Evolutionary conservation across 2,797 vertebrate genomes (phyloP), one percentile per base, ranked within the genome.

Genomic region (Myotis findleyi): DNA sequence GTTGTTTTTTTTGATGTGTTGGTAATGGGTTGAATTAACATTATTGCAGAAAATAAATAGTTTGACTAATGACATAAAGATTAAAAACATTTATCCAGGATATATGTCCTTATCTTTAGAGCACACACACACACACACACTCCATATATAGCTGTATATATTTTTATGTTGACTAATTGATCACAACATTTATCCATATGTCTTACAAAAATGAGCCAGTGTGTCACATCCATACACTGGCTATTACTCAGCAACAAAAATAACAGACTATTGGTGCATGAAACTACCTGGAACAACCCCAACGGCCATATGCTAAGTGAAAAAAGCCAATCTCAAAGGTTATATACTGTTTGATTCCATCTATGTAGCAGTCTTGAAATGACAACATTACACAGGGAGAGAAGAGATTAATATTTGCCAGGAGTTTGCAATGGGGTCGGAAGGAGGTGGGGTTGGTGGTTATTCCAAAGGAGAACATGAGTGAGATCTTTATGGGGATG

Each of bases 151-250:
- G n/a, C n/a, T 80, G 3, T 77, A 33, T 69, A 13, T 71, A 73
- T 86, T 79, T 94, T 95, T 33, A n/a, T 92, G 55, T n/a, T 95
- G 76, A 88, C 16, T 77, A 64, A 57, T 25, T 79, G 25, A 53
- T 80, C 7, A 85, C 51, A 76, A 33, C 72, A 33, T 85, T 16
- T 77, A 85, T 62, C 20, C 44, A 33, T 33, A 30, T 72, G 14
- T 81, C 36, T 95, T 87, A 49, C n/a, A 71, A 47, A 94, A 87
- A 86, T 81, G 27, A 62, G 7, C 64, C 33, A 33, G 17, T 68
- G 20, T 68, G 17, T 95, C 80, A 51, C 0, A 30, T 62, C 23
- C 16, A 41, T 41, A n/a, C 2, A n/a, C 30, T 69, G 9, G 16
- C 18, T 89, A 53, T 21, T 55, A 38, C 38, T 88, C 14, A 80